Conservation (phyloP, 1,140 invertebrate species). For the Saccostrea glomerata region DNA sequence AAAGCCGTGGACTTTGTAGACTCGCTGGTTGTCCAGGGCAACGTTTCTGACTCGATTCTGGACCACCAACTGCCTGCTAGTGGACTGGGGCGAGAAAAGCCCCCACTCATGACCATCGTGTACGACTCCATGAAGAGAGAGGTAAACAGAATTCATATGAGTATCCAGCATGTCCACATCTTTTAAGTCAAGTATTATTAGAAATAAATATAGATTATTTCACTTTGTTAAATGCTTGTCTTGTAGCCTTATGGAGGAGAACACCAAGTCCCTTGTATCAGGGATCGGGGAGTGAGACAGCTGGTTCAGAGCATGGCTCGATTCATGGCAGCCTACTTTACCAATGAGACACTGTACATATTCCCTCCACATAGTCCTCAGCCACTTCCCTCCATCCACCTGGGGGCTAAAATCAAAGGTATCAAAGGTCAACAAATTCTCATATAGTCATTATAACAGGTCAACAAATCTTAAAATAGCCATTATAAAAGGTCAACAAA, state of each 20-base stretch:
- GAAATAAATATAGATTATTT: neutral
- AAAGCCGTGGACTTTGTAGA: slow-evolving; percentile 73
- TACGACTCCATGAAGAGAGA: slow-evolving; percentile 65
- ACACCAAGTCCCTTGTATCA: slow-evolving; percentile 59
- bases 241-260: slow-evolving; percentile 1
- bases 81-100: slow-evolving; percentile 52
- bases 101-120: slow-evolving; percentile 71
- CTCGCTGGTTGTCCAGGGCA: slow-evolving; percentile 69
- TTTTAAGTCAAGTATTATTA: neutral
- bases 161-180: too few species aligned
- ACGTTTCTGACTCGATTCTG: slow-evolving; percentile 56
- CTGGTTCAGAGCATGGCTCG: slow-evolving; percentile 73
- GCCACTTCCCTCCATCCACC: slow-evolving; percentile 70
- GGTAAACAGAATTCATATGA: slow-evolving; percentile 54
- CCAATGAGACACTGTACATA: slow-evolving; percentile 72
- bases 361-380: slow-evolving; percentile 73
- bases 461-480: too few species aligned
- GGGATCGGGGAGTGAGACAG: slow-evolving; percentile 64
- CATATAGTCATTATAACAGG: too few species aligned
- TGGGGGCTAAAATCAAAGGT: slow-evolving; percentile 59
- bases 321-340: slow-evolving; percentile 76
- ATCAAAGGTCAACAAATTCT: neutral
- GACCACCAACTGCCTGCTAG: slow-evolving; percentile 56
- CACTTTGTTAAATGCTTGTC: too few species aligned
- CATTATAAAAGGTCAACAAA: too few species aligned